Evolutionary conservation across 1,140 invertebrate species (phyloP), one percentile per base, ranked within the genome.

Genomic region (Venustaconcha ellipsiformis): DNA sequence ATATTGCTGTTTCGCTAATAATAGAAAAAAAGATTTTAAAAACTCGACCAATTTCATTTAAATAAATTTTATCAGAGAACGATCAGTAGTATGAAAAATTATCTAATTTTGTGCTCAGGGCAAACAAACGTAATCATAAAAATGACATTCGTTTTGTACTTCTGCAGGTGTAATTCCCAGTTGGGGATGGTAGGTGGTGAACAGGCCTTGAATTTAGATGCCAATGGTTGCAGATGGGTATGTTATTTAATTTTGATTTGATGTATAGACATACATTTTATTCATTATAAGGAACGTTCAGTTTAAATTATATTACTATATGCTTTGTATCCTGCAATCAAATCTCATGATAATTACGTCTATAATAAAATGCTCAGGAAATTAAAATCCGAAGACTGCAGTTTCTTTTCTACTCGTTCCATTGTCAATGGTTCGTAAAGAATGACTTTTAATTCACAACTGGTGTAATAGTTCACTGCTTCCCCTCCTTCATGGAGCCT

Each of bases 131-230:
- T 58, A 15, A 55, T 67, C 67, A 57, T 70, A 18, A 55, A n/a
- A 70, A 64, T 57, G 12, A 58, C 20, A 20, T 20, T n/a, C 65
- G 70, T 72, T 65, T 65, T 13, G 60, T 30, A 30, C 26, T 30
- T 30, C 67, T 83, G n/a, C 83, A 89, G 88, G 64, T 89, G 88
- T 76, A 88, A 84, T 70, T 89, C 88, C 18, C 83, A 86, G 66
- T 74, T 88, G 11, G 88, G 88, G 18, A 88, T 87, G 87, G 86
- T 87, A 14, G 86, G 87, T 48, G 88, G 88, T 23, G 72, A 77
- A 37, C 88, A 89, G 58, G 68, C 80, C 3, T 37, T 89, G 14
- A 87, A 87, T 71, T 78, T 89, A 59, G 85, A 88, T 20, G 74
- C 79, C 4, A 83, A 86, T 72, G 87, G 87, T 48, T 89, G 88